Base-by-base conservation (phyloP, 2,888 invertebrate species). In the Lasioglossum morio region DNA sequence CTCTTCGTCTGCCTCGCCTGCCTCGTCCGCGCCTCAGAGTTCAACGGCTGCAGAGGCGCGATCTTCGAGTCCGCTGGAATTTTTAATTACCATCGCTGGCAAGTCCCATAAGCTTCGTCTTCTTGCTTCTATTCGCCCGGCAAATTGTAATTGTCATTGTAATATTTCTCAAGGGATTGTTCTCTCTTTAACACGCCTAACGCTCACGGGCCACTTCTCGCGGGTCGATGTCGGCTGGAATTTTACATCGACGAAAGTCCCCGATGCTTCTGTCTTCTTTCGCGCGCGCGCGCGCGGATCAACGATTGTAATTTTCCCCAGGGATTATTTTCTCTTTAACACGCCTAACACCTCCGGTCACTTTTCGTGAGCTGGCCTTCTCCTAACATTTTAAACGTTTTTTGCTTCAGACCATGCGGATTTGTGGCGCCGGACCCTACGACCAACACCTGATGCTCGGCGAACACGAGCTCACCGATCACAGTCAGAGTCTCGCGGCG, bases 361-460 rank as follows among this genome's bases (percentile, higher is more conserved):
- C n/a, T 53, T 53, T 53, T 53, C 53, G 53, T 53, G 53, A 53
- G 53, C n/a, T 53, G 53, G 53, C 53, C 53, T 53, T 53, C 53
- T 53, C 53, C n/a, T 53, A 53, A 53, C 53, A 53, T 53, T 53
- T 53, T 53, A 53, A n/a, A 7, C 43, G 40, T 82, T 37, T 63
- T 10, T 82, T 92, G 34, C n/a, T 92, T 14, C 88, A 95, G 95
- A 93, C 94, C 34, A 95, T 95, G 94, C 93, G 92, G 63, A 92
- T 94, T 48, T 95, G 94, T 48, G 92, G 94, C 2, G 95, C 94
- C 10, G 94, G 94, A 46, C 94, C 94, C 0, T 94, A 92, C 83
- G 94, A 94, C 82, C 94, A 94, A 85, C 95, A 95, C 81, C 78
- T 95, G 76, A 94, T 94, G 92, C 89, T 94, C 12, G 94, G 93